phyloP scores from a whole-genome alignment of 2,113 vertebrate genomes.

The Oplegnathus fasciatus region DNA sequence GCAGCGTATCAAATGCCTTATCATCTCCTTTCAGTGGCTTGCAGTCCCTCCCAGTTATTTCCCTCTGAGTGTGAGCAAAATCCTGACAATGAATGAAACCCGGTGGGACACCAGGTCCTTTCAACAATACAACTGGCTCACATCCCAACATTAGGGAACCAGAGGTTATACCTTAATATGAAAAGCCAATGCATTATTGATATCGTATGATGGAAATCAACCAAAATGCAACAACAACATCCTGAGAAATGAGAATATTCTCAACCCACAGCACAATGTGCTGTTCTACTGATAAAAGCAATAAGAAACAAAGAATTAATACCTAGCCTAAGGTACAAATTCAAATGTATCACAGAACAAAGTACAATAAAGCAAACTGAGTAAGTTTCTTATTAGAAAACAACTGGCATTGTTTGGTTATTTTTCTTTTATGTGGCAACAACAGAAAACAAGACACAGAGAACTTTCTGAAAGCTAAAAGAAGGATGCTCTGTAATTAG shows the following conservation, averaged over 20 bases:
- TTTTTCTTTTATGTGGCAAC: conserved; percentile 1
- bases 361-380: background rate
- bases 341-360: conserved; percentile 5
- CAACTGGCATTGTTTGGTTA: background rate
- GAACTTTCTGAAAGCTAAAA: conserved; percentile 11
- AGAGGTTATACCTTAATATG: background rate
- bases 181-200: conserved; percentile 12
- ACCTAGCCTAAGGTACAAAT: background rate
- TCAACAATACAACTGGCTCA: conserved; percentile 59
- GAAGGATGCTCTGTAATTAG: conserved; percentile 11
- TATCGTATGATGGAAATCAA: conserved; percentile 27
- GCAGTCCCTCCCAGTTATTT: conserved; percentile 42
- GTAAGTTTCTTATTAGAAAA: background rate
- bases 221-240: conserved; percentile 10
- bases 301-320: conserved; percentile 11
- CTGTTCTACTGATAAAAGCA: conserved; percentile 7
- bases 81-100: conserved; percentile 55
- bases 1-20: conserved; percentile 23
- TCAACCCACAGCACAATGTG: conserved; percentile 2
- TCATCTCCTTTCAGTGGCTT: conserved; percentile 44
- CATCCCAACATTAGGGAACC: conserved; percentile 27
- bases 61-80: conserved; percentile 49
- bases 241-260: conserved; percentile 20
- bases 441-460: conserved; percentile 1
- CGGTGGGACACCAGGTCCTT: conserved; percentile 51